A percentile compares a stretch with the other conserved stretches of the same genome.
These are phyloP conservation scores for Macrocentrus cingulum DNA, from an alignment of 1,140 invertebrate genomes.

Conservation along the genomic window DNA sequence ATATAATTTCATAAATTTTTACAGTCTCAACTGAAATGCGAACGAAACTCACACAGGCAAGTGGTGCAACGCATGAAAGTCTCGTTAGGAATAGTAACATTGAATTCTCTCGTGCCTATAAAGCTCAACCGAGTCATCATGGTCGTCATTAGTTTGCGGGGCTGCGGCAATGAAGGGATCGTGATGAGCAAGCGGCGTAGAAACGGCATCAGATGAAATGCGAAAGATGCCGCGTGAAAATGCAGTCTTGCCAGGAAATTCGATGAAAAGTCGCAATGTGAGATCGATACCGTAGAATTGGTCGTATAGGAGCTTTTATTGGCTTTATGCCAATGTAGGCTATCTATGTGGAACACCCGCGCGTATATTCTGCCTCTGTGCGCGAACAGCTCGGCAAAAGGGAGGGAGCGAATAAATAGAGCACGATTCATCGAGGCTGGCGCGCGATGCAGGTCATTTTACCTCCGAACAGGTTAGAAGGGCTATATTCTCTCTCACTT, in stretches of 20 bases:
- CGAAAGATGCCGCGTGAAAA: slow-evolving; percentile 16
- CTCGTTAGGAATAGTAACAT: no score
- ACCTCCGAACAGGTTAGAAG: neutral
- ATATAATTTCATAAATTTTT: no score
- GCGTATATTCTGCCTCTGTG: slow-evolving; percentile 35
- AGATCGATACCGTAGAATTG: slow-evolving; percentile 53
- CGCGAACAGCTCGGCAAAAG: neutral
- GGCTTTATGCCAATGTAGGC: slow-evolving; percentile 54
- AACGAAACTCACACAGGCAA: no score
- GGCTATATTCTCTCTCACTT: neutral
- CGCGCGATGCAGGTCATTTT: slow-evolving; percentile 5
- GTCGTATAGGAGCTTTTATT: slow-evolving; percentile 54
- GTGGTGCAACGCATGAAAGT: no score
- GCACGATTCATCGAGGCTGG: slow-evolving; percentile 9
- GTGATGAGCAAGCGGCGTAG: no score
- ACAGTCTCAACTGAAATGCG: no score
- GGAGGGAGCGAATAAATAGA: neutral
- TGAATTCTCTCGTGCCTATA: no score
- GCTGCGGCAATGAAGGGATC: no score
- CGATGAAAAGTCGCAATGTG: slow-evolving; percentile 50
- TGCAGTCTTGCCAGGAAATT: slow-evolving; percentile 48
- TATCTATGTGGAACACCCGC: slow-evolving; percentile 59
- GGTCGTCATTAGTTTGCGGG: no score
- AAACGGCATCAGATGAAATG: slow-evolving; percentile 30
- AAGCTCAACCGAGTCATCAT: no score